Conservation (phyloP, 2,797 vertebrate species). For the Amazona ochrocephala region DNA sequence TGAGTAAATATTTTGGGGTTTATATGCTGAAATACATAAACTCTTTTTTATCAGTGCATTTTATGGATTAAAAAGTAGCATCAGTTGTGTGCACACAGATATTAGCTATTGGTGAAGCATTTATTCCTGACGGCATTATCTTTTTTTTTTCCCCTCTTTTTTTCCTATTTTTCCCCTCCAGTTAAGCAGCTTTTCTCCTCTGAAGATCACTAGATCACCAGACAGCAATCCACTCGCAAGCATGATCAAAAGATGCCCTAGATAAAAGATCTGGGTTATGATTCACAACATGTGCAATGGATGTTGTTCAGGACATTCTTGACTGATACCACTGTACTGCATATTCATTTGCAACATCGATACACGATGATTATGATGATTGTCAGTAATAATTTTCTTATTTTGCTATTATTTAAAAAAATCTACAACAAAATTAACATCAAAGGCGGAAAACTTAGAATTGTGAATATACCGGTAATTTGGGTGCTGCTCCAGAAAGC, state of each 20-base stretch:
- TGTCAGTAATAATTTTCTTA: neutral
- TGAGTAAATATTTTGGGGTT: constrained; percentile 35
- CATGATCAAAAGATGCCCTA: constrained; percentile 27
- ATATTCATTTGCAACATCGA: neutral
- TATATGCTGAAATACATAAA: neutral
- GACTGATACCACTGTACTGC: neutral
- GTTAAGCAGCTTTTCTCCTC: constrained; percentile 56
- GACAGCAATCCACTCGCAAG: neutral
- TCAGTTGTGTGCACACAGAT: neutral
- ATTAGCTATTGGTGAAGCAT: neutral
- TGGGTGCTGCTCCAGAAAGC: neutral
- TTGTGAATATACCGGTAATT: neutral
- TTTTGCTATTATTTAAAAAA: neutral
- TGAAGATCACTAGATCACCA: constrained; percentile 44
- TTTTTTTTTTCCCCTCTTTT: neutral
- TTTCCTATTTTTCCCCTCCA: neutral
- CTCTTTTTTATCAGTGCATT: neutral
- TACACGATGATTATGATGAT: neutral
- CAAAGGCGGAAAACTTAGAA: neutral
- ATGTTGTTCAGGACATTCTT: neutral
- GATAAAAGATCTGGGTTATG: constrained; percentile 33
- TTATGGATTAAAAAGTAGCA: neutral
- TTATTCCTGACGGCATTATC: neutral
- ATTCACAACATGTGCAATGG: neutral
- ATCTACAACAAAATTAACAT: neutral